Base-by-base conservation (phyloP, 1,140 invertebrate species). In the Sitophilus oryzae region DNA sequence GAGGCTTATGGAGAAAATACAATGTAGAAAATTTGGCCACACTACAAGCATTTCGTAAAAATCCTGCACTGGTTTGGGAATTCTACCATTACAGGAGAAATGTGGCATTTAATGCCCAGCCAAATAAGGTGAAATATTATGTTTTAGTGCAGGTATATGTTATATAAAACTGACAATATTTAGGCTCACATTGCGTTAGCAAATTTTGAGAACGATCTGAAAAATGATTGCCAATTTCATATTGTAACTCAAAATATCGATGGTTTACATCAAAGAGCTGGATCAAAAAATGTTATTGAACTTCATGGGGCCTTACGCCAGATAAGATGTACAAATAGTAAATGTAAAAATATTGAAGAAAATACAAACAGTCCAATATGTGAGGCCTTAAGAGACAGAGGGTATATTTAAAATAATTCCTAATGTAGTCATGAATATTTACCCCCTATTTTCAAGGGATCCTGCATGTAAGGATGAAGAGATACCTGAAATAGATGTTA, bases 161-260 rank as follows among this genome's bases (percentile, higher is more conserved):
- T n/a, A n/a, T n/a, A n/a, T n/a, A n/a, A n/a, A n/a, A n/a, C n/a
- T n/a, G n/a, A n/a, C n/a, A n/a, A n/a, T n/a, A 6, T 47, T 43
- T 60, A 92, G 88, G 91, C 89, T 21, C 92, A 94, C 66, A 71
- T 76, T 52, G 85, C 89, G 3, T 83, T 95, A 58, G 88, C 89
- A 16, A 76, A 85, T 56, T 86, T 81, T 74, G 88, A 94, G 75
- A 74, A 79, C 38, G 74, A 77, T 61, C 73, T 83, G 8, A 65
- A 71, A 57, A 66, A 73, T 18, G 81, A 80, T 2, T 79, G 81
- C 60, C 72, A 70, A 40, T 78, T 90, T 46, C 81, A 79, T 23
- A 75, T 93, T 1, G 82, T 96, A 25, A 96, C 93, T 1, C 93
- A 96, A 73, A 97, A 97, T 79, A 89, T 96, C 41, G 94, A 96